Evolutionary conservation across 2,797 vertebrate genomes (phyloP), one percentile per base, ranked within the genome.

Genomic region (Paedocypris micromegethes): DNA sequence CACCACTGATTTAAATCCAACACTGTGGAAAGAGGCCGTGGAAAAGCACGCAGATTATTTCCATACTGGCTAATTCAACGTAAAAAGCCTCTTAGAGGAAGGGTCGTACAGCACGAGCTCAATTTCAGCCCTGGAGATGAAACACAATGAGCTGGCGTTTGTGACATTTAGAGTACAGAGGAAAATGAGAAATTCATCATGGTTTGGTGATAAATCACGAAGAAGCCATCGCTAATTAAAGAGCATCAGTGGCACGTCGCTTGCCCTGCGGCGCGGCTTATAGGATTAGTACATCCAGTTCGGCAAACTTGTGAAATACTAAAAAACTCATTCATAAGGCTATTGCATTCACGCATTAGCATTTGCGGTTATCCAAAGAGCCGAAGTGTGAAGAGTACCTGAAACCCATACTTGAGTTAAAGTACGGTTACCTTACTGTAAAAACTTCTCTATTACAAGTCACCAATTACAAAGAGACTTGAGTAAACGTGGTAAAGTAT

Each of bases 101-200:
- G 58, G 42, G 57, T 47, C 50, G 45, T 41, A 39, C 3, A 9
- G 43, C 46, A 50, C 47, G n/a, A 63, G 59, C 64, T 74, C 68
- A 67, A 67, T 74, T 68, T 56, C 46, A 58, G 62, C 42, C 45
- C 49, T 65, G 50, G 46, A 58, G 43, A 69, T 62, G 64, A 65
- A 54, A 62, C 45, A 57, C 63, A 66, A 58, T 66, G 73, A 64
- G 64, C 46, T 61, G 72, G 63, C 74, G 72, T 78, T 77, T 77
- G 58, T 52, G 67, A 53, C 53, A 40, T 63, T 68, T 48, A 72
- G 58, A 68, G 59, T 42, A 45, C 41, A 43, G 49, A 66, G 54
- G 69, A 53, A 58, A 58, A 62, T 52, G 46, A 56, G 56, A 49
- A 61, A 70, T 76, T 72, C 51, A 70, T 75, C 74, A 76, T 4